phyloP scores from a whole-genome alignment of 2,888 invertebrate species.

The Pterostichus madidus region DNA sequence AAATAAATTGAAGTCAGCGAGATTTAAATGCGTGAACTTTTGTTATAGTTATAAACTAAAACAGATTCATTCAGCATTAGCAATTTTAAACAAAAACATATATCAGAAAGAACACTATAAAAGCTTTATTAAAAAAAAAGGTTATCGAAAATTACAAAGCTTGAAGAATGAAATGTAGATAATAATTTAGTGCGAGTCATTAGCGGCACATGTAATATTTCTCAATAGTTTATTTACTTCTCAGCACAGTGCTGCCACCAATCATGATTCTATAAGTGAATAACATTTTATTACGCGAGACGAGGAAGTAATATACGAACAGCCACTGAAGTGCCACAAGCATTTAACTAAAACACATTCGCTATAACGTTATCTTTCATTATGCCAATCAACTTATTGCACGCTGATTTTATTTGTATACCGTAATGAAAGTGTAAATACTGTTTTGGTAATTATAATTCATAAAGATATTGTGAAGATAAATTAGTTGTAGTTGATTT shows the following conservation, averaged over 20 bases:
- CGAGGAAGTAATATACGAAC: slow-evolving; percentile 24
- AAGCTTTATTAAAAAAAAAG: too few relatives aligned
- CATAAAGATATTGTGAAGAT: too few relatives aligned
- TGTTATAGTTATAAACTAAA: too few relatives aligned
- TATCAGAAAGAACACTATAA: too few relatives aligned
- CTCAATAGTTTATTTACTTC: neutral
- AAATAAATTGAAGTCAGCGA: too few relatives aligned
- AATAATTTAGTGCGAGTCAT: neutral
- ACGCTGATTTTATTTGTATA: neutral
- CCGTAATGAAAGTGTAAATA: neutral
- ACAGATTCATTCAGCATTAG: too few relatives aligned
- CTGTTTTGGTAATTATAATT: too few relatives aligned
- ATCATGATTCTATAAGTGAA: slow-evolving; percentile 2
- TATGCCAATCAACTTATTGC: slow-evolving; percentile 17
- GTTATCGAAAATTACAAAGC: too few relatives aligned
- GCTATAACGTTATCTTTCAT: slow-evolving; percentile 29
- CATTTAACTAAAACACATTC: neutral
- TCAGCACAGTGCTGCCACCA: neutral
- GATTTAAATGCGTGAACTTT: too few relatives aligned
- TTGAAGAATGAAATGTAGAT: too few relatives aligned
- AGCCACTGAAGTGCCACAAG: neutral
- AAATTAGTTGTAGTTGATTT: too few relatives aligned
- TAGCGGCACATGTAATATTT: neutral
- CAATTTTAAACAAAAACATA: too few relatives aligned
- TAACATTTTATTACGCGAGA: slow-evolving; percentile 26